Evolutionary conservation across 2,888 invertebrate genomes (phyloP), one percentile per base, ranked within the genome.

Genomic region (Cataglyphis livida): DNA sequence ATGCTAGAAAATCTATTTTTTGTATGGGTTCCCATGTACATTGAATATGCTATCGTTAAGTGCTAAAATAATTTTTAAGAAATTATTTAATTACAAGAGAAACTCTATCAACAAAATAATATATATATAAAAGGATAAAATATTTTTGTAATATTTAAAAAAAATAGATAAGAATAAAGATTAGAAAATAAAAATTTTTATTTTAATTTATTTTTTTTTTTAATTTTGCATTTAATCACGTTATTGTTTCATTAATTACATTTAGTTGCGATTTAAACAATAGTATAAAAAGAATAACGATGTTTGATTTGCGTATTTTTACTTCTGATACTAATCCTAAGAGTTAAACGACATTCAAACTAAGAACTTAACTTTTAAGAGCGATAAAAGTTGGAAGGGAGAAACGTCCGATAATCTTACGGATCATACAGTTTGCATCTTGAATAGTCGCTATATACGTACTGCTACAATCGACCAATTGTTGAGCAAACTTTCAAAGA

Each of bases 331-430:
- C 9, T 25, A 44, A 12, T 44, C 21, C 9, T 48, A 25, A 70
- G 61, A 70, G 70, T 78, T 78, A 59, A 78, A 44, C n/a, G 78
- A 59, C 59, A 54, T 76, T 41, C 54, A 66, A 76, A 70, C 44
- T 12, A 57, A 10, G 18, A 15, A 25, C 21, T 41, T 44, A 38
- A 54, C 54, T 66, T 54, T n/a, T n/a, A 44, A 54, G n/a, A 32
- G 18, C n/a, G 32, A 18, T 25, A 35, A 51, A 51, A 51, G 38
- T 35, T 41, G 38, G 2, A 62, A 15, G 44, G 12, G 1, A 32
- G 7, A 28, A n/a, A 32, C 54, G 15, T 10, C 57, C 68, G 59
- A 70, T 61, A 44, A 71, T 35, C 44, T 70, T 79, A 38, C 57
- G 57, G 32, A 6, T 35, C 32, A 44, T 41, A 15, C 28, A 28